Conservation (phyloP, 2,113 vertebrate species). For the Carollia perspicillata region DNA sequence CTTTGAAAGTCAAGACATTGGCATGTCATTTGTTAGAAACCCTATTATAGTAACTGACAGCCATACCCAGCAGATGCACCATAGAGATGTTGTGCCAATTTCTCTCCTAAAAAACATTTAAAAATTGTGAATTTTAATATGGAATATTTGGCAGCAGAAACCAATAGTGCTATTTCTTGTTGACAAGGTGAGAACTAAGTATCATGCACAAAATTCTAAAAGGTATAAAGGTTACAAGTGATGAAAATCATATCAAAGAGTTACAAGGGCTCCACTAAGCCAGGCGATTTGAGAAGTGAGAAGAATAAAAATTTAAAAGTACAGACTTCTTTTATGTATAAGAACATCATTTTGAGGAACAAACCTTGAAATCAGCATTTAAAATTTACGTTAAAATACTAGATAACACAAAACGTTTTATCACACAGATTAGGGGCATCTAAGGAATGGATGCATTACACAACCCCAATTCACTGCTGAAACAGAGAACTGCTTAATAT, state of each 20-base stretch:
- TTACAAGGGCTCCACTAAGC: constrained; percentile 35
- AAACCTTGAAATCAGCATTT: constrained; percentile 45
- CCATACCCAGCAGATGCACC: constrained; percentile 49
- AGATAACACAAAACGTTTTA: not conserved
- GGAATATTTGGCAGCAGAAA: constrained; percentile 38
- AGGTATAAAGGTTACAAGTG: constrained; percentile 45
- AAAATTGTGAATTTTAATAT: constrained; percentile 71
- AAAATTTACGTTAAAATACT: constrained; percentile 31
- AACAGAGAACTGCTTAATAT: not conserved
- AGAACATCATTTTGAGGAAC: constrained; percentile 11
- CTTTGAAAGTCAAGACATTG: constrained; percentile 74
- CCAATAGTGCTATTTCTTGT: constrained; percentile 27
- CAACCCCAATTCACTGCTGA: not conserved
- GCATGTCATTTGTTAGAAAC: constrained; percentile 77
- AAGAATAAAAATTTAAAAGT: constrained; percentile 25
- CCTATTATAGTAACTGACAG: constrained; percentile 75
- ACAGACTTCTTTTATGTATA: not conserved
- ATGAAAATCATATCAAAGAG: constrained; percentile 25
- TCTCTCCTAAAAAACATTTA: constrained; percentile 63
- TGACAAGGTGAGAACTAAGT: constrained; percentile 32
- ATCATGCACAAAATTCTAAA: constrained; percentile 44
- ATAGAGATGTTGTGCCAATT: constrained; percentile 60
- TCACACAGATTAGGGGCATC: not conserved
- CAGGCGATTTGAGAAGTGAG: constrained; percentile 24
- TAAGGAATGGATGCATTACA: not conserved